These are phyloP conservation scores for Australoheros scitulus DNA, from an alignment of 2,113 vertebrate species.

Conservation along the genomic window DNA sequence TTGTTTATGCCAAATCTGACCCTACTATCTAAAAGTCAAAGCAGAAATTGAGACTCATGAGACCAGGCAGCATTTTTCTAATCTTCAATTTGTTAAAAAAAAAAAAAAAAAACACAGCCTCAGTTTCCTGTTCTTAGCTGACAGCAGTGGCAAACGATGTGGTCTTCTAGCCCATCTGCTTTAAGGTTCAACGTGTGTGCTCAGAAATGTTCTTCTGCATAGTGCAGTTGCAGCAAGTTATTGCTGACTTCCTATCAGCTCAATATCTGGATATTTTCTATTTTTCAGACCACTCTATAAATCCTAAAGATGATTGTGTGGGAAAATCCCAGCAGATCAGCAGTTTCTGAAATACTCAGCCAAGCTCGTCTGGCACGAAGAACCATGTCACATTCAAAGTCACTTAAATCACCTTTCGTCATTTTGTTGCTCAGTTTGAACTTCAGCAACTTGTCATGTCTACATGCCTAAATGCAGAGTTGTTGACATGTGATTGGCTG, in stretches of 20 bases:
- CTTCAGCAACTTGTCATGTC: background rate
- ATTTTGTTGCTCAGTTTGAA: too few species aligned
- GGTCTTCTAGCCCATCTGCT: conserved; percentile 1
- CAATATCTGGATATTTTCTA: background rate
- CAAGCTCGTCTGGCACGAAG: background rate
- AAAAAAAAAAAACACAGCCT: background rate
- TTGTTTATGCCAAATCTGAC: background rate
- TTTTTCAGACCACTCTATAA: background rate
- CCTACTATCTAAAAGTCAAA: background rate
- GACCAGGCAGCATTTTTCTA: background rate
- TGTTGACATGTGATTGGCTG: background rate
- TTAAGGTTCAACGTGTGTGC: background rate
- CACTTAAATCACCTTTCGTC: background rate
- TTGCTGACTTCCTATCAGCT: background rate
- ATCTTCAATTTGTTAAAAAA: background rate
- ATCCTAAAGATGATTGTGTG: background rate
- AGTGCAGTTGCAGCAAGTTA: background rate
- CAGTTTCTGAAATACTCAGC: too few species aligned
- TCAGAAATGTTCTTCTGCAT: too few species aligned
- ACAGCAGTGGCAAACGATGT: background rate
- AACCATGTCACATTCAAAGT: background rate
- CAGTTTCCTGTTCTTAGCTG: background rate
- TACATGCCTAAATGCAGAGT: background rate
- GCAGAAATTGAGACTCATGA: background rate
- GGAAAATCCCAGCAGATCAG: background rate